Percentiles rank a stretch among this genome's conserved stretches.
These are phyloP conservation scores for Drosophila albomicans DNA, from an alignment of 1,140 invertebrate genomes.

Conservation along the genomic window DNA sequence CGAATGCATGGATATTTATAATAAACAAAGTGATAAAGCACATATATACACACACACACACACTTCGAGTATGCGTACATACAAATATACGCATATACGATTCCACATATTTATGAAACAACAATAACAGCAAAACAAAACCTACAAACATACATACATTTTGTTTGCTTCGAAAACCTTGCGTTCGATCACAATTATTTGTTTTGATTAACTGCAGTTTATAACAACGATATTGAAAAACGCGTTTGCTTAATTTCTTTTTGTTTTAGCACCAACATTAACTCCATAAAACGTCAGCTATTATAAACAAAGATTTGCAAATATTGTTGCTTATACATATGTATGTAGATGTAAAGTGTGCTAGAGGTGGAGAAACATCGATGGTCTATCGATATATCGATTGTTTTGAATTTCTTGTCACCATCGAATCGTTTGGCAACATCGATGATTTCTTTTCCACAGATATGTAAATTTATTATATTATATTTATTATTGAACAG, in stretches of 20 bases:
- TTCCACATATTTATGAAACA: conserved; percentile 60
- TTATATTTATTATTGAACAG: no score
- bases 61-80: conserved; percentile 4
- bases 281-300: conserved; percentile 75
- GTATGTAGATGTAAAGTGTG: conserved; percentile 41
- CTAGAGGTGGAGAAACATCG: neutral
- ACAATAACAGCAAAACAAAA: conserved; percentile 69
- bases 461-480: no score
- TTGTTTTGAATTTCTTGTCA: neutral
- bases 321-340: conserved; percentile 75
- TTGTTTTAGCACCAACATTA: conserved; percentile 64
- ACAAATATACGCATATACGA: conserved; percentile 45
- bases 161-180: conserved; percentile 48
- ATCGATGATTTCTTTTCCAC: no score
- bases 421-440: no score
- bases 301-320: conserved; percentile 79
- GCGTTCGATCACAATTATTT: conserved; percentile 19
- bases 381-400: neutral
- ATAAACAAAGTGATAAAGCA: conserved; percentile 67
- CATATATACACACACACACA: conserved; percentile 30
- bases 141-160: conserved; percentile 63
- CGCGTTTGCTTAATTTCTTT: conserved; percentile 35
- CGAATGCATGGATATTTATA: conserved; percentile 26
- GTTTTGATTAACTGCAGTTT: conserved; percentile 33
- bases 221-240: conserved; percentile 34